Base-by-base conservation (phyloP, 1,140 invertebrate genomes). In the Drosophila sp. region DNA sequence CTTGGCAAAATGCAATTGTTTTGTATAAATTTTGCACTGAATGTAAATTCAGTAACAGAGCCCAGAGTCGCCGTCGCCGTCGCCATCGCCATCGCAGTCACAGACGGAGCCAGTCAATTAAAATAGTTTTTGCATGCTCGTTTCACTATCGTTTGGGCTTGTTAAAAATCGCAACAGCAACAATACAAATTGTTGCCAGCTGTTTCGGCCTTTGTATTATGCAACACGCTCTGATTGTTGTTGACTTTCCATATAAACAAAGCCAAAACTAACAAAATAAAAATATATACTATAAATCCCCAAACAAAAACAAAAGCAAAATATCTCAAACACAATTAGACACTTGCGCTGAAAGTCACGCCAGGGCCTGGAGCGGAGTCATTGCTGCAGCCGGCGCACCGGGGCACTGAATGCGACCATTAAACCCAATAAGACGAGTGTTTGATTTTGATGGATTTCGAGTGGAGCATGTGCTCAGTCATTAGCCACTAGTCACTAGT, bases 181-280 rank as follows among this genome's bases (percentile, higher is more conserved):
- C 38, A 53, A 27, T 7, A 27, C 36, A 62, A 57, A 74, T 77
- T 73, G 64, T 56, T 73, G 63, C 58, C 64, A 82, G 79, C 79
- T 73, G 77, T 67, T 74, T 58, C n/a, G 77, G 48, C 71, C 57
- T 72, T 86, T 75, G 78, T 78, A 67, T 90, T 90, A 90, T 90
- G 86, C 82, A 90, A 90, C 86, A 90, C 86, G 86, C 86, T 90
- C 86, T 90, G 80, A 90, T 90, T 90, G 80, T 81, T 80, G 73
- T 57, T 65, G 77, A 46, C 64, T 73, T 67, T 67, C 64, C 64
- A 72, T 50, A 50, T 6, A 58, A 45, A 61, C 53, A 53, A 57
- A 66, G 11, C 38, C 11, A 46, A 65, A 38, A 38, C 36, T 38
- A 38, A 13, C n/a, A 38, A 38, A 38, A 11, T 8, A 36, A 11